Evolutionary conservation across 2,797 vertebrate genomes (phyloP).

Genomic region (Hipposideros larvatus): DNA sequence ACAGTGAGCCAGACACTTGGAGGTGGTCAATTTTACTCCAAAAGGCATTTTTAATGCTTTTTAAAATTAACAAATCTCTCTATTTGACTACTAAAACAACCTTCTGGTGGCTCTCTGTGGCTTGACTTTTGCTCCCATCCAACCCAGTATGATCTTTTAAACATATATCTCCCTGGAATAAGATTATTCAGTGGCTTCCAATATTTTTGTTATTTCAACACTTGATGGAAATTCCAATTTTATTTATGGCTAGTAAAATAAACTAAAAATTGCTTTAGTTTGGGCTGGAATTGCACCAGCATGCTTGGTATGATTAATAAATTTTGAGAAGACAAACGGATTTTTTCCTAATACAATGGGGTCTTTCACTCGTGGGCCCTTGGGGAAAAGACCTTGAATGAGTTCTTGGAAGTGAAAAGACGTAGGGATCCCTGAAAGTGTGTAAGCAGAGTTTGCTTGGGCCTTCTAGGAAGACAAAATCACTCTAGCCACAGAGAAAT

Average conservation of each 20-base stretch:
- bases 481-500: conserved; percentile 54
- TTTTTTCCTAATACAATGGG: conserved; percentile 18
- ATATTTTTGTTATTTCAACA: conserved; percentile 51
- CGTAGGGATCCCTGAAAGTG: neutral
- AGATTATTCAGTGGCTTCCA: conserved; percentile 30
- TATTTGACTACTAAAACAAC: neutral
- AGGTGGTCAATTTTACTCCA: conserved; percentile 19
- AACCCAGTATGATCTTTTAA: neutral
- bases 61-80: neutral
- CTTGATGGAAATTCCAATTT: conserved; percentile 13
- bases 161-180: neutral
- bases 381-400: neutral
- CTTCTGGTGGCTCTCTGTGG: neutral
- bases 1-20: neutral
- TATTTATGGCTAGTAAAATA: neutral
- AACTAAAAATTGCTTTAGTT: conserved; percentile 36
- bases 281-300: conserved; percentile 11
- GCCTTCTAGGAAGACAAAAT: neutral
- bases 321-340: neutral
- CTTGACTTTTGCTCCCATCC: neutral
- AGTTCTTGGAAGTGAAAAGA: neutral
- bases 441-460: neutral
- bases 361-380: neutral
- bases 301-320: neutral
- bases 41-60: neutral